These are phyloP conservation scores for Chydorus sphaericus DNA, from an alignment of 2,888 invertebrate species.

Conservation along the genomic window DNA sequence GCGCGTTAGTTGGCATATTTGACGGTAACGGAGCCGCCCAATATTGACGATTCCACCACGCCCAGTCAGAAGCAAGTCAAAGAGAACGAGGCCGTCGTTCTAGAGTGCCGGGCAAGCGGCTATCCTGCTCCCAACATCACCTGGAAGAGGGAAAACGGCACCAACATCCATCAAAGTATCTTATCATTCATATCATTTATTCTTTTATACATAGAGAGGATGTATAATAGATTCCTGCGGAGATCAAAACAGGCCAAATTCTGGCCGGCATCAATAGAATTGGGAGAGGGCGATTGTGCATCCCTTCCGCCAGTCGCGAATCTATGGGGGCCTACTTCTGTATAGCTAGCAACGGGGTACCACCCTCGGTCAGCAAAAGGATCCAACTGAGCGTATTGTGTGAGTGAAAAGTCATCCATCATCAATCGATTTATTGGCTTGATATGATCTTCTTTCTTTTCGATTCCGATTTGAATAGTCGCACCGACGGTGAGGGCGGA, in stretches of 20 bases:
- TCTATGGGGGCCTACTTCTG: not conserved
- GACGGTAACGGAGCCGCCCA: constrained; percentile 25
- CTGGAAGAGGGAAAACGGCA: constrained; percentile 25
- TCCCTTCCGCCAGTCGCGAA: not conserved
- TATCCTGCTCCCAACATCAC: constrained; percentile 25
- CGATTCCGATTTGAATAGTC: not conserved
- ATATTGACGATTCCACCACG: constrained; percentile 23
- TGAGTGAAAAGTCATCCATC: constrained; percentile 42
- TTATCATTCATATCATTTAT: no score
- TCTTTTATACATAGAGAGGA: no score
- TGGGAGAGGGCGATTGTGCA: not conserved
- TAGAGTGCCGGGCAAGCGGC: constrained; percentile 23
- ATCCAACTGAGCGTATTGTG: constrained; percentile 89
- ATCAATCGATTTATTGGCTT: not conserved
- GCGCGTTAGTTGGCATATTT: constrained; percentile 23
- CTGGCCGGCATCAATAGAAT: no score
- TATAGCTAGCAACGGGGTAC: constrained; percentile 50
- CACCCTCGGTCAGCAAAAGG: constrained; percentile 76
- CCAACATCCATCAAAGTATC: constrained; percentile 12
- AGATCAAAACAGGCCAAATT: no score
- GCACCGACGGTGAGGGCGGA: not conserved
- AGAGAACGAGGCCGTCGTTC: constrained; percentile 21
- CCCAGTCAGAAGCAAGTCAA: constrained; percentile 27
- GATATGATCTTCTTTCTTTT: not conserved
- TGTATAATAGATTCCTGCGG: not conserved